Conservation (phyloP, 2,113 vertebrate species). For the Colaptes auratus region DNA sequence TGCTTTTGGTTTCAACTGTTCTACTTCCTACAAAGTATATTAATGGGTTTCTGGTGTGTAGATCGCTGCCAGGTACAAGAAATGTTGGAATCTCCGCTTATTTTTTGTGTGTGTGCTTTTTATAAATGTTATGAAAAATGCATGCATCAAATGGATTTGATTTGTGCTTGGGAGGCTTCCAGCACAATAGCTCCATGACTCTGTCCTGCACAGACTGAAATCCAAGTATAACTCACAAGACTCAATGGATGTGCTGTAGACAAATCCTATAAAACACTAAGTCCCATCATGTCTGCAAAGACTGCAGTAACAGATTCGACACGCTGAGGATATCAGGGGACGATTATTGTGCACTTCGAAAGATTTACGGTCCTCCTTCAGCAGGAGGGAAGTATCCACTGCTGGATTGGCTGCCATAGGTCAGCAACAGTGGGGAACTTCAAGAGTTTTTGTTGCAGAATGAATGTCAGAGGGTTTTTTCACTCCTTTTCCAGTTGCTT, state of each 20-base stretch:
- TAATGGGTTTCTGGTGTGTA: accelerated
- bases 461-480: not conserved
- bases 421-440: not conserved
- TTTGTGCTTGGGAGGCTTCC: not conserved
- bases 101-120: not conserved
- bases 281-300: not conserved
- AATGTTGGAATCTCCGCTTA: not conserved
- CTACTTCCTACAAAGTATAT: not conserved
- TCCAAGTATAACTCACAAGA: not conserved
- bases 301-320: not conserved
- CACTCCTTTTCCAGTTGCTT: not conserved
- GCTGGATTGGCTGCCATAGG: not conserved
- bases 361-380: not conserved
- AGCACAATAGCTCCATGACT: not conserved
- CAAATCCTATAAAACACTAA: not conserved
- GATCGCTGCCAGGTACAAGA: not conserved
- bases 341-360: conserved; percentile 1
- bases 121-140: not conserved
- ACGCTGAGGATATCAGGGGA: not conserved
- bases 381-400: not conserved
- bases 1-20: not conserved
- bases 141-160: not conserved
- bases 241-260: not conserved
- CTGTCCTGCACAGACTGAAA: not conserved
- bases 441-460: not conserved